These are phyloP conservation scores for Notoglanidium macrostoma DNA, from an alignment of 2,797 vertebrate species.

Conservation along the genomic window DNA sequence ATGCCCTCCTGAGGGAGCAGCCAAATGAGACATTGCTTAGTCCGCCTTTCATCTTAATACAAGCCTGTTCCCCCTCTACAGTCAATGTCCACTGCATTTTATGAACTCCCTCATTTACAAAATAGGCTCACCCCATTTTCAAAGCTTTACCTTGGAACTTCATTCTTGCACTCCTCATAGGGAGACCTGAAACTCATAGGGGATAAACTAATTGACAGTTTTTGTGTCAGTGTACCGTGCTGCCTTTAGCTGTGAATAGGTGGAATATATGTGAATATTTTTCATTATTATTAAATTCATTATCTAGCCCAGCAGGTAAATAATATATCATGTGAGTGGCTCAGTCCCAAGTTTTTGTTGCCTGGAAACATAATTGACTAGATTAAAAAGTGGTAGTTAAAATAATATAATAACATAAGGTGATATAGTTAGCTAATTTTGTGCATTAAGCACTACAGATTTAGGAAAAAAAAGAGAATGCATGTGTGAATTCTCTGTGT, in stretches of 20 bases:
- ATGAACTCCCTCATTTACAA: conserved; percentile 34
- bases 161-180: not conserved
- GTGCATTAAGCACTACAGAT: not conserved
- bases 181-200: not conserved
- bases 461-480: not conserved
- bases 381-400: not conserved
- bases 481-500: not conserved
- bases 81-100: conserved; percentile 25
- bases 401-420: not conserved
- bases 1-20: conserved; percentile 51
- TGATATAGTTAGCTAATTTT: not conserved
- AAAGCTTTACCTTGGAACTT: conserved; percentile 22
- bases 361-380: not conserved
- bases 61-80: conserved; percentile 38
- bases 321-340: not conserved
- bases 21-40: conserved; percentile 48
- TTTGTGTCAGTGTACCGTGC: not conserved
- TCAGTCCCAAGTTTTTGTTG: not conserved
- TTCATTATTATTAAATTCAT: not conserved
- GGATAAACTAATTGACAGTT: not conserved
- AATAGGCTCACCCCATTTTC: conserved; percentile 31
- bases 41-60: conserved; percentile 50
- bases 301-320: not conserved
- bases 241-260: not conserved
- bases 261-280: conserved; percentile 9